Evolutionary conservation across 2,113 vertebrate genomes (phyloP), one percentile per base, ranked within the genome.

Genomic region (Malurus elegans): DNA sequence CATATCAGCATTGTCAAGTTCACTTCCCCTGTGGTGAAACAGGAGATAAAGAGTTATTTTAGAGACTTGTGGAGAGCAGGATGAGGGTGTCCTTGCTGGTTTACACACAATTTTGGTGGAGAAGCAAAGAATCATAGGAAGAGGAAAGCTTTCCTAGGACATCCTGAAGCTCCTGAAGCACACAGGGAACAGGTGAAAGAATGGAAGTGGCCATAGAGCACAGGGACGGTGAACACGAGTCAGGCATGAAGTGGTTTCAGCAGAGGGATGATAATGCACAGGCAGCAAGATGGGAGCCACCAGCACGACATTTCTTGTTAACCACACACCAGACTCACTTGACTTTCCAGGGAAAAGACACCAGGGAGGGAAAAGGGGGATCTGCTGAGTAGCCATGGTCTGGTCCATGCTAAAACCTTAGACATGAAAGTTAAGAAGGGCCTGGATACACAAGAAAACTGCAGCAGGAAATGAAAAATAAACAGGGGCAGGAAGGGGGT

Each of bases 401-500:
- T 0, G 0, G 28, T 40, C 69, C 1, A 0, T 44, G 44, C 28
- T 72, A 64, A 67, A 79, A 26, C 5, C 20, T 21, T 32, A 26
- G 18, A 48, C 0, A 4, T 40, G 31, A 65, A 72, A 71, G 24
- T 60, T 19, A 34, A 57, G 61, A 18, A 4, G 7, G 25, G 8
- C 44, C 26, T 36, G 28, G 10, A 6, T 56, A 28, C 17, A 29
- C 15, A 1, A 1, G 18, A 42, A 26, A 91, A 6, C 47, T 88
- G 50, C 60, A 73, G 14, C 14, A 61, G 40, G 32, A 67, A 78
- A 72, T 12, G 19, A 61, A 48, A 85, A 45, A 36, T 24, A 34
- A 75, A 36, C 0, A 8, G 65, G 18, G 19, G 20, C 14, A 87
- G 45, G 73, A 64, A 29, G 0, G 0, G 12, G 34, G 12, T 29